A percentile compares a stretch with the other conserved stretches of the same genome.
Conservation (phyloP, 1,140 invertebrate genomes). For the Triops cancriformis region DNA sequence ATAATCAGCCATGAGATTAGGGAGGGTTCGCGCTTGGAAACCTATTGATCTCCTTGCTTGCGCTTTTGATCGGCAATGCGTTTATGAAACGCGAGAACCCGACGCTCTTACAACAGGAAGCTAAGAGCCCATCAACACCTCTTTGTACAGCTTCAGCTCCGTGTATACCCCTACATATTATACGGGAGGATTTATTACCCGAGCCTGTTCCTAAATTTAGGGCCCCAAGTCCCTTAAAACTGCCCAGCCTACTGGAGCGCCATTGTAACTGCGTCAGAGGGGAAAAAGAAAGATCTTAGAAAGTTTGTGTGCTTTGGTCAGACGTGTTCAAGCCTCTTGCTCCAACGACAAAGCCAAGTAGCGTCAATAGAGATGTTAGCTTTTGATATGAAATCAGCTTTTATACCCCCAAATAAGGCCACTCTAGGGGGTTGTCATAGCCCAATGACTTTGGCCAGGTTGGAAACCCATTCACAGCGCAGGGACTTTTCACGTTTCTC, state of each 20-base stretch:
- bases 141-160: neutral
- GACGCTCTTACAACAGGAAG: neutral
- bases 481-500: neutral
- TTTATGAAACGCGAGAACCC: conserved; percentile 2
- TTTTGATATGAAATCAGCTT: neutral
- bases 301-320: neutral
- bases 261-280: neutral
- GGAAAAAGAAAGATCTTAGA: neutral
- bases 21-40: neutral
- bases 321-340: neutral
- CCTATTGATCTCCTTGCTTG: conserved; percentile 4
- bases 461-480: neutral
- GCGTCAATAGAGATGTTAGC: neutral
- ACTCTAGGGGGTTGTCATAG: conserved; percentile 12
- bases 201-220: neutral
- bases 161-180: no score
- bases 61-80: conserved; percentile 2
- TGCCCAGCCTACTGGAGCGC: neutral
- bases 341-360: neutral
- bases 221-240: neutral
- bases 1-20: neutral
- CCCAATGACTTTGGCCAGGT: neutral
- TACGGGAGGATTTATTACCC: neutral
- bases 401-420: neutral
- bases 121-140: neutral